These are phyloP conservation scores for Caenorhabditis sulstoni DNA, from an alignment of 2,888 invertebrate species.

Conservation along the genomic window DNA sequence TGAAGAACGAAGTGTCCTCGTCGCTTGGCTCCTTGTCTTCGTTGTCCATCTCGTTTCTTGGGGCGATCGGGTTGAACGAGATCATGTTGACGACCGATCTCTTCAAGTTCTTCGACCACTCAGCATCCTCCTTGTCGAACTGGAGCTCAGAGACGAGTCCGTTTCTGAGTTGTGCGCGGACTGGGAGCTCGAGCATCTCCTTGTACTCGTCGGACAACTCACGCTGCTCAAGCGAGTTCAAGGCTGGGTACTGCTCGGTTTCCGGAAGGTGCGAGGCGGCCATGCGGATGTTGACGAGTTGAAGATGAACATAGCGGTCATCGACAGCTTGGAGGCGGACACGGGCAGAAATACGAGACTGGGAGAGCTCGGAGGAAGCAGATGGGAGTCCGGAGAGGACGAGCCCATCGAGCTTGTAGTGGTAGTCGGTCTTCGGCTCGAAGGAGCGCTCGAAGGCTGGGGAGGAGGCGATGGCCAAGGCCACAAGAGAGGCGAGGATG, in stretches of 20 bases:
- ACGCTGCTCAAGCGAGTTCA: conserved; percentile 67
- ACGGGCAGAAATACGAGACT: conserved; percentile 59
- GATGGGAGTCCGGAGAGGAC: conserved; percentile 64
- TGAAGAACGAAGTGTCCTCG: conserved; percentile 59
- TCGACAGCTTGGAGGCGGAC: conserved; percentile 57
- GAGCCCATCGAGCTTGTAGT: conserved; percentile 59
- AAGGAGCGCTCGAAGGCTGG: conserved; percentile 52
- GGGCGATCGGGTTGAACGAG: conserved; percentile 49
- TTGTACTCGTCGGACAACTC: conserved; percentile 63
- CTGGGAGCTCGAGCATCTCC: conserved; percentile 66
- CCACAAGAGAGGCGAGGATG: conserved; percentile 61
- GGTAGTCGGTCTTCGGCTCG: conserved; percentile 57
- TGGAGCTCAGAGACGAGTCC: conserved; percentile 72
- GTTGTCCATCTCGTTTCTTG: conserved; percentile 45
- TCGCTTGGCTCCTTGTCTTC: conserved; percentile 38
- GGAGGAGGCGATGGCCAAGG: conserved; percentile 63
- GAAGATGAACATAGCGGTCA: conserved; percentile 53
- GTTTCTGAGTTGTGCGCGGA: conserved; percentile 72
- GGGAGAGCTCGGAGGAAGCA: conserved; percentile 49
- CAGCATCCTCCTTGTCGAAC: conserved; percentile 63
- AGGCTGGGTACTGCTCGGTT: conserved; percentile 44
- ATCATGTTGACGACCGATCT: conserved; percentile 76
- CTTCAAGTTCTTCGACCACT: conserved; percentile 78
- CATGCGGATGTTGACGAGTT: conserved; percentile 57
- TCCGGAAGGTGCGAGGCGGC: conserved; percentile 55